Evolutionary conservation across 2,113 vertebrate species (phyloP), one percentile per base, ranked within the genome.

Genomic region (Pteronura brasiliensis): DNA sequence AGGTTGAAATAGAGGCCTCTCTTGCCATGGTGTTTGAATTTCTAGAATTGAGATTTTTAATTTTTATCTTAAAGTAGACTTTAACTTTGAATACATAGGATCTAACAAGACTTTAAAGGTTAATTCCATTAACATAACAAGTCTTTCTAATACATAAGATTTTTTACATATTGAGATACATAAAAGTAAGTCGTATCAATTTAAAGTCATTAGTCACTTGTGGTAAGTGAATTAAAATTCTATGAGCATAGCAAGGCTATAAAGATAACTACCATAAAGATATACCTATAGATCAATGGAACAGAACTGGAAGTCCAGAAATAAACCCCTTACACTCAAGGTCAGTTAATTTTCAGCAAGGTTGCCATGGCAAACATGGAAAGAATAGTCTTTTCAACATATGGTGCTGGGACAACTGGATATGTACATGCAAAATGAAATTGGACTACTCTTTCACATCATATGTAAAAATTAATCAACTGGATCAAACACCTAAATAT

Each of bases 191-290:
- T 96, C 39, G 2, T 86, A 86, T 63, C 86, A 83, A 71, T 87
- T 97, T 87, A 23, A 76, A 82, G 36, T 79, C 59, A 96, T 91
- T 79, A 92, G 21, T 59, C 12, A 47, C 10, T 72, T 81, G 42
- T 76, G 17, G 25, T 95, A 90, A 95, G 14, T 95, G 82, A 93
- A 95, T 91, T 93, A 97, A 95, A 81, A 90, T 87, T 93, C 59
- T 69, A 4, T 93, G 13, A 72, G 34, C 31, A 34, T 67, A 59
- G 89, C 59, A 76, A 74, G 65, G 49, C 49, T 87, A n/a, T 86
- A 31, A 76, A 29, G 39, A 20, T 93, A 90, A 90, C n/a, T 23
- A 23, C 49, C 52, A 83, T 95, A 77, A 79, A 21, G 76, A 69
- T 44, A 95, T 11, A 84, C 44, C 25, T 88, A 31, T 12, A 80